Conservation (phyloP, 64 coral and sea anemone species). For the Montipora capricornis region DNA sequence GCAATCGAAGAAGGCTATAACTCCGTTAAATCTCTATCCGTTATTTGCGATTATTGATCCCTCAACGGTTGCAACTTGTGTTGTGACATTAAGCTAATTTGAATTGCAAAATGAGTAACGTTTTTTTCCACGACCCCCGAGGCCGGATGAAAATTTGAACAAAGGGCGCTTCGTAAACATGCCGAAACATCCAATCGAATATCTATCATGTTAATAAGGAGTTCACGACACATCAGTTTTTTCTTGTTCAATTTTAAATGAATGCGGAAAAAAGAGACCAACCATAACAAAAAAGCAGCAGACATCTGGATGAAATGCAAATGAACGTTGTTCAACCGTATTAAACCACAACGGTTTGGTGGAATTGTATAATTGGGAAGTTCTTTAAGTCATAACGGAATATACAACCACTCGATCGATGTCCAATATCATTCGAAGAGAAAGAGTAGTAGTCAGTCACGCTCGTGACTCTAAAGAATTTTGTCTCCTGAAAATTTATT, state of each 20-base stretch:
- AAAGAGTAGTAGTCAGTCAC: not conserved
- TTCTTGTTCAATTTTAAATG: not conserved
- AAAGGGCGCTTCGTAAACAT: constrained; percentile 5
- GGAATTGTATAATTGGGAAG: not conserved
- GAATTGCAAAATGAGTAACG: constrained; percentile 55
- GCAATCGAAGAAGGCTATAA: not conserved
- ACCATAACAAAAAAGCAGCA: not conserved
- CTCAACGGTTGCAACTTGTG: constrained; percentile 1
- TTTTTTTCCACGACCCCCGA: not conserved
- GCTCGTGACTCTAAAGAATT: not conserved
- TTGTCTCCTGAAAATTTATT: not conserved
- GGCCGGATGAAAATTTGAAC: not conserved
- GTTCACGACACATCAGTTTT: not conserved
- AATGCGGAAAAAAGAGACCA: constrained; percentile 36
- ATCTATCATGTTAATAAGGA: not conserved
- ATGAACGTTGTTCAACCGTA: no score
- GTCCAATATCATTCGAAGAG: not conserved
- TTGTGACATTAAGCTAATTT: constrained; percentile 46
- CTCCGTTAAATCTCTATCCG: not conserved
- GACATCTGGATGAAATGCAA: no score
- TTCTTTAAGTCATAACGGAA: not conserved
- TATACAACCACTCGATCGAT: not conserved
- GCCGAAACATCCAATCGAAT: not conserved
- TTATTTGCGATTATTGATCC: constrained; percentile 6
- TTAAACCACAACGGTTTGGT: not conserved